Base-by-base conservation (phyloP, 1,140 invertebrate species). In the Bathynomus jamesi region DNA sequence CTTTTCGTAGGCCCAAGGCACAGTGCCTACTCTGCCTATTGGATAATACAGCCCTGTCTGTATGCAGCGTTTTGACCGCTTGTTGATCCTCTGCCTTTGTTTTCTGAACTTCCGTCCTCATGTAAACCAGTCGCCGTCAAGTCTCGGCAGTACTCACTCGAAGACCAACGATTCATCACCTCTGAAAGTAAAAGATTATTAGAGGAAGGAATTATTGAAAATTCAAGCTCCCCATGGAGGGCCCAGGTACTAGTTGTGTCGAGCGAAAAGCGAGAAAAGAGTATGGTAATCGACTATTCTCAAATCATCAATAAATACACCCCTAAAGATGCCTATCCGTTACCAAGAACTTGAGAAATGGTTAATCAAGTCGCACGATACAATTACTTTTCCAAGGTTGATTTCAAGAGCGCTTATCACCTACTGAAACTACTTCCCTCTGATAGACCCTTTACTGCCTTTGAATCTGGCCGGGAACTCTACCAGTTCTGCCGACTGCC, bases 361-460 rank as follows among this genome's bases (percentile, higher is more conserved):
- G 46, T 53, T 13, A 53, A 53, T 53, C 46, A 53, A 21, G 21
- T 53, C 21, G 11, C 46, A 11, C 11, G 46, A 13, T 53, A 13
- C 21, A 13, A 53, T 13, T 13, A 13, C 11, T 53, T 53, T 53
- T 13, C 11, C 21, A 53, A 11, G 46, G 21, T 53, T 53, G 46
- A 53, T 53, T 21, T 53, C 21, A 53, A 13, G 21, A 13, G 11
- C 24, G 24, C 62, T 64, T 24, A 64, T 24, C 62, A 64, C 24
- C 27, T 11, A 24, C 10, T 64, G 24, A n/a, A 11, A 21, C 10
- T 64, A 27, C 10, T 21, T 10, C 10, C 10, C 10, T 10, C 10
- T 27, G 69, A 69, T 74, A 73, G 67, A 65, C 31, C 70, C 11
- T 76, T 76, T 32, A 79, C 63, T 11, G 76, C 76, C n/a, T 73